Conservation (phyloP, 1,140 invertebrate species). For the Trachelipus rathkii region DNA sequence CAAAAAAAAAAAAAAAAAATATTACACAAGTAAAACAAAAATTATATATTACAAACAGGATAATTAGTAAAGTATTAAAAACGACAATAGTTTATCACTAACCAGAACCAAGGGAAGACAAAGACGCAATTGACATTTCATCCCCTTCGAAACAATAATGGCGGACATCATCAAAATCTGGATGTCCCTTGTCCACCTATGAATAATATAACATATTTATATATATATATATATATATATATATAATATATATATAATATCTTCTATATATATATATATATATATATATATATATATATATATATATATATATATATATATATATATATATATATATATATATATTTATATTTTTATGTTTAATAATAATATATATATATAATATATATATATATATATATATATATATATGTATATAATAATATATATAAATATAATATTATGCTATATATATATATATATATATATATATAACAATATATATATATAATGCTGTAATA, state of each 20-base stretch:
- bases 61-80: no score
- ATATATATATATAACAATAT: background rate
- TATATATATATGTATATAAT: no score
- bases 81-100: constrained; percentile 2
- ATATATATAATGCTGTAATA: no score
- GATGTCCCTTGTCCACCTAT: constrained; percentile 36
- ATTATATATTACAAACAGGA: no score
- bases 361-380: no score
- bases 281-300: constrained; percentile 22
- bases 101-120: constrained; percentile 43
- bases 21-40: no score
- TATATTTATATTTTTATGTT: background rate
- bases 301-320: constrained; percentile 13
- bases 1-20: no score
- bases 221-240: constrained; percentile 4
- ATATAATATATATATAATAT: background rate
- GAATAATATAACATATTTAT: background rate
- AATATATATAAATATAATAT: no score
- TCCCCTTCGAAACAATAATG: constrained; percentile 96
- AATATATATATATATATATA: no score
- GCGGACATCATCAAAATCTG: constrained; percentile 85
- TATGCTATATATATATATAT: no score
- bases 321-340: background rate
- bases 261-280: constrained; percentile 22
- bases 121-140: constrained; percentile 41